Evolutionary conservation across 2,888 invertebrate species (phyloP).

Genomic region (Phorcus lineatus): DNA sequence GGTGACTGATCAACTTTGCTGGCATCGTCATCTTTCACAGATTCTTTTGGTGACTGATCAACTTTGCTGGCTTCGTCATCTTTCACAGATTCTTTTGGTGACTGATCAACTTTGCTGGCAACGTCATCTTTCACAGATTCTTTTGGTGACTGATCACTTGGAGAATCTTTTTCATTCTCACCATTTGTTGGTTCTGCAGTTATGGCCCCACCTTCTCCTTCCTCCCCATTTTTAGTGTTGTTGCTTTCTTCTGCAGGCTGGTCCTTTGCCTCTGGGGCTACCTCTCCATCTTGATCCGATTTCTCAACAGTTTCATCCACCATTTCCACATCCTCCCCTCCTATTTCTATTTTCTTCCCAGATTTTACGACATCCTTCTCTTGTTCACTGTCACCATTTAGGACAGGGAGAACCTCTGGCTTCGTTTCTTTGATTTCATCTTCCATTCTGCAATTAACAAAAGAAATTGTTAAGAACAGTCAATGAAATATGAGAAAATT

Average conservation of each 20-base stretch:
- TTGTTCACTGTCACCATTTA: background rate
- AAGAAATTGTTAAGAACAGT: background rate
- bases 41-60: no score
- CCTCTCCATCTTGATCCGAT: background rate
- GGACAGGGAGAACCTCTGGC: background rate
- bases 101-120: no score
- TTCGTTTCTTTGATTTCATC: background rate
- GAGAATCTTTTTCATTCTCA: background rate
- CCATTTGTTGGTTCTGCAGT: background rate
- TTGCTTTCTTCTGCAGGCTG: background rate
- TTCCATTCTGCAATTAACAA: background rate
- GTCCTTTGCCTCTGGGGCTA: constrained; percentile 17
- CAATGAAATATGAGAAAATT: no score
- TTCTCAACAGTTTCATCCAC: constrained; percentile 27
- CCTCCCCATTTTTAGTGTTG: background rate
- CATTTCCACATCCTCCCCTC: constrained; percentile 19
- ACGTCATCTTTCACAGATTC: no score
- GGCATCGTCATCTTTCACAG: no score
- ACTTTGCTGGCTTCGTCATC: no score
- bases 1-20: no score
- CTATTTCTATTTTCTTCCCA: background rate
- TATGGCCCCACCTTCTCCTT: background rate
- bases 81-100: no score
- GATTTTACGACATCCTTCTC: background rate
- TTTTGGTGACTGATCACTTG: background rate